Evolutionary conservation across 2,888 invertebrate species (phyloP), one percentile per base, ranked within the genome.

Genomic region (Capitulum mitella): DNA sequence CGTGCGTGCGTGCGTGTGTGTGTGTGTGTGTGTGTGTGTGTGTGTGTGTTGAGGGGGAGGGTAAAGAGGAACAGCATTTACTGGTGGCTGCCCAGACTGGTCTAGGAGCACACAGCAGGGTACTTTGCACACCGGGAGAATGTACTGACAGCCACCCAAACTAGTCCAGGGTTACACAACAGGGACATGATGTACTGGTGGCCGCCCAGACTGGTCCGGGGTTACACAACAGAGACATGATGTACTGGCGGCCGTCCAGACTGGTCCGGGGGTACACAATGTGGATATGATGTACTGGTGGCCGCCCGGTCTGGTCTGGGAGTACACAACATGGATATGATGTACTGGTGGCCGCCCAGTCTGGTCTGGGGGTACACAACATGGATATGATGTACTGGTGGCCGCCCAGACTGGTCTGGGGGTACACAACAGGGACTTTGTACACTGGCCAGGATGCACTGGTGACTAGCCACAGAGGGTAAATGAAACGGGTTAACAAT

Each of bases 301-400:
- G 43, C 43, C n/a, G n/a, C n/a, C n/a, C n/a, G 29, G 58, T 0
- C 51, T 51, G 22, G 51, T 51, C 51, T 51, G 51, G 0, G 51
- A 22, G 1, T 12, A 12, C 19, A 3, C n/a, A n/a, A 3, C 5
- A 22, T 22, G 16, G 5, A 19, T 22, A 51, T 16, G 51, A 51
- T 51, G 51, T 6, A 51, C 51, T 51, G 22, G 22, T 8, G 6
- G 43, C 43, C n/a, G n/a, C n/a, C n/a, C n/a, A n/a, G n/a, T n/a
- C n/a, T n/a, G n/a, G 5, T 5, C 6, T 5, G 12, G 43, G 43
- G n/a, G n/a, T 26, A 54, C 6, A 54, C n/a, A n/a, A n/a, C n/a
- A n/a, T n/a, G n/a, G n/a, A n/a, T n/a, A n/a, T n/a, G n/a, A 58
- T 6, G 58, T n/a, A 58, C 58, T 58, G 58, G 58, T 51, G 51